These are phyloP conservation scores for Drosophila antonietae DNA, from an alignment of 2,888 invertebrate genomes.

Conservation along the genomic window DNA sequence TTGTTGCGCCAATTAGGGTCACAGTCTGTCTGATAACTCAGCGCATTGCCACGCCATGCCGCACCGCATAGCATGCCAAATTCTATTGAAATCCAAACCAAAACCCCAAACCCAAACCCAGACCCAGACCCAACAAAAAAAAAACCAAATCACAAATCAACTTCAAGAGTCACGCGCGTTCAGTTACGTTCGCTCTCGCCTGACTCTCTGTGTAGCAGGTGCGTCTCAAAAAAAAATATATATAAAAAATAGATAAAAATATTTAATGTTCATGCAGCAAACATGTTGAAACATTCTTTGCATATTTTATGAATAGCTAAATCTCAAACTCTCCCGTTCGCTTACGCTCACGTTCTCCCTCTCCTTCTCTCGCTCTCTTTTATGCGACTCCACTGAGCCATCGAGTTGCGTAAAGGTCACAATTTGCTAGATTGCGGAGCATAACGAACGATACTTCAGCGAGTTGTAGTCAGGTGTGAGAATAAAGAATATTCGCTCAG, in stretches of 20 bases:
- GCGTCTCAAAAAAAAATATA: slow-evolving; percentile 16
- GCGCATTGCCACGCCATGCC: not conserved
- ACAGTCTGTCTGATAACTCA: slow-evolving; percentile 36
- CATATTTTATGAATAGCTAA: slow-evolving; percentile 44
- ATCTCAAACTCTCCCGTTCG: not conserved
- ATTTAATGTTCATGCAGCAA: slow-evolving; percentile 26
- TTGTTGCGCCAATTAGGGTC: slow-evolving; percentile 70
- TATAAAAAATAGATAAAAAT: slow-evolving; percentile 10
- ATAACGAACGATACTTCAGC: not conserved
- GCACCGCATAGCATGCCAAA: slow-evolving; percentile 6
- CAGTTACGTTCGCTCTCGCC: slow-evolving; percentile 26
- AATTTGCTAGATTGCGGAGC: slow-evolving; percentile 7
- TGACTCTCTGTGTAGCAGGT: slow-evolving; percentile 24
- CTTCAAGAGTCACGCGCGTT: slow-evolving; percentile 50
- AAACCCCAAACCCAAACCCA: not conserved
- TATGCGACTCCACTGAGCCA: slow-evolving; percentile 20
- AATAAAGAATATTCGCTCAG: not conserved
- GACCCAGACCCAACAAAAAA: not conserved
- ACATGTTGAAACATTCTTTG: slow-evolving; percentile 46
- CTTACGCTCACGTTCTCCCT: slow-evolving; percentile 8
- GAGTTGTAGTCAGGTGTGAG: not conserved
- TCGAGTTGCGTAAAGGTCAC: slow-evolving; percentile 47
- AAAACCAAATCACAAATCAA: slow-evolving; percentile 43
- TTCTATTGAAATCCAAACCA: slow-evolving; percentile 15
- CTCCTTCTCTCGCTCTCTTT: slow-evolving; percentile 17